phyloP scores from a whole-genome alignment of 1,140 invertebrate genomes.

The honey bee (Apis mellifera) region Amel_HAv3.1 CM009941.2:2392501-2393000 shows the following conservation, averaged over 20 bases:
- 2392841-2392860: constrained; percentile 50
- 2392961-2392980: constrained; percentile 57
- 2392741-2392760: neutral
- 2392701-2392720: neutral
- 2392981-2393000: constrained; percentile 1
- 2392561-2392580: neutral
- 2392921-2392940: constrained; percentile 78
- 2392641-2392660: neutral
- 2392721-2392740: no score
- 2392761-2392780: neutral
- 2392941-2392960: constrained; percentile 78
- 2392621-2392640: neutral
- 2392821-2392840: constrained; percentile 21
- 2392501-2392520: neutral
- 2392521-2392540: neutral
- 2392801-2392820: neutral
- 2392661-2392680: neutral
- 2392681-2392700: neutral
- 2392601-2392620: neutral
- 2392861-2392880: constrained; percentile 74
- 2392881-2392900: constrained; percentile 68
- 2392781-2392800: constrained; percentile 1
- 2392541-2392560: neutral
- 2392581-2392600: neutral
- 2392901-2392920: constrained; percentile 72